Conservation (phyloP, 2,888 invertebrate species). For the Apamea monoglypha region DNA sequence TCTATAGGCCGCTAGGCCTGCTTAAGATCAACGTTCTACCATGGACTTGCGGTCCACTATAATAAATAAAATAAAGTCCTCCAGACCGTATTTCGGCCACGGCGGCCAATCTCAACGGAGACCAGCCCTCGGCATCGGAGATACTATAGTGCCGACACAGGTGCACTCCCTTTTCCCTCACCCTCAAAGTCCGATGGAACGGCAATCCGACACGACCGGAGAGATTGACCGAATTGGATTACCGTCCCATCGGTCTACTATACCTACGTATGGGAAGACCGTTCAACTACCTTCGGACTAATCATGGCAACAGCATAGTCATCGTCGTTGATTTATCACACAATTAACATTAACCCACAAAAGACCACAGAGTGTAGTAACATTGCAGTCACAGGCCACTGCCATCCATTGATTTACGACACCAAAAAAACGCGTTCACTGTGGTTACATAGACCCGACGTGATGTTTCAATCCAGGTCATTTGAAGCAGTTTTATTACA, state of each 20-base stretch:
- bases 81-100: too few species aligned
- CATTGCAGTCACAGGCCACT: slow-evolving; percentile 49
- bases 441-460: slow-evolving; percentile 45
- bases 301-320: not conserved
- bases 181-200: too few species aligned
- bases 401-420: slow-evolving; percentile 43
- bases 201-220: too few species aligned
- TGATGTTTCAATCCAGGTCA: slow-evolving; percentile 50
- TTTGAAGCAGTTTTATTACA: slow-evolving; percentile 19
- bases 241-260: too few species aligned
- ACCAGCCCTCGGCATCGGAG: too few species aligned
- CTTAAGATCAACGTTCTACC: not conserved
- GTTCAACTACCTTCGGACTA: too few species aligned
- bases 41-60: too few species aligned
- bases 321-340: slow-evolving; percentile 16
- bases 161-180: too few species aligned
- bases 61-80: too few species aligned
- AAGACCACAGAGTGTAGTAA: slow-evolving; percentile 30
- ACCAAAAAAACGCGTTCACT: slow-evolving; percentile 18
- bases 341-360: slow-evolving; percentile 56
- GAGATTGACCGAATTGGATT: too few species aligned
- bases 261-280: not conserved
- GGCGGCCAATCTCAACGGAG: too few species aligned
- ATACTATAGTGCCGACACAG: too few species aligned
- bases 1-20: not conserved